These are phyloP conservation scores for Petrolisthes cinctipes DNA, from an alignment of 2,888 invertebrate genomes.

Conservation along the genomic window DNA sequence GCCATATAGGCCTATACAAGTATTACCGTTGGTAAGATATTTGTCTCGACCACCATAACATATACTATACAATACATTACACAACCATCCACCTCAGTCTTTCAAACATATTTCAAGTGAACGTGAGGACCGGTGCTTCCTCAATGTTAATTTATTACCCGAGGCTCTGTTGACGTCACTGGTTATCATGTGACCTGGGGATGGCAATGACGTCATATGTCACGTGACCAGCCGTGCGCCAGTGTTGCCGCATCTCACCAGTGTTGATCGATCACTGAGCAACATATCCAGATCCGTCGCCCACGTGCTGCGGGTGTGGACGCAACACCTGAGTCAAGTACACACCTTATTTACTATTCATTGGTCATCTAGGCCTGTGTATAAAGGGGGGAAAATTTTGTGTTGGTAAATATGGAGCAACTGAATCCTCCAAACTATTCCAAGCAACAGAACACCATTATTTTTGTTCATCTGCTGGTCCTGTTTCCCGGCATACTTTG, in stretches of 20 bases:
- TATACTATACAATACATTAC: background rate
- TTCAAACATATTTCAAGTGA: background rate
- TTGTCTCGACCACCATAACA: background rate
- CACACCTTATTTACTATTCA: too few species aligned
- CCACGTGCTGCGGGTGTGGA: background rate
- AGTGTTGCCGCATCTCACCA: conserved; percentile 12
- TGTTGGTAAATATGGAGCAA: too few species aligned
- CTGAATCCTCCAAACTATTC: too few species aligned
- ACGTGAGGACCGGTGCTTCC: background rate
- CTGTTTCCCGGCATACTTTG: too few species aligned
- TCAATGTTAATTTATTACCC: too few species aligned
- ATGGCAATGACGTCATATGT: background rate
- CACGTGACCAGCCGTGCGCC: conserved; percentile 12
- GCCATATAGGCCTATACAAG: too few species aligned
- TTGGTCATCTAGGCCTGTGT: too few species aligned
- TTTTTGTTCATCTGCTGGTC: too few species aligned
- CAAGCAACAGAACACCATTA: too few species aligned
- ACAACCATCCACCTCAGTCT: too few species aligned
- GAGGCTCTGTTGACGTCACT: background rate
- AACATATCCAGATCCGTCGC: background rate
- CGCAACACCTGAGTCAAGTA: background rate
- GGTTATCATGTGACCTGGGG: background rate
- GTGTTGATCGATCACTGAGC: conserved; percentile 8
- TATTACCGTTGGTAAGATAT: too few species aligned
- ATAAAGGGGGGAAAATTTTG: too few species aligned